phyloP scores from a whole-genome alignment of 2,113 vertebrate genomes.

The Psammodynastes pulverulentus region DNA sequence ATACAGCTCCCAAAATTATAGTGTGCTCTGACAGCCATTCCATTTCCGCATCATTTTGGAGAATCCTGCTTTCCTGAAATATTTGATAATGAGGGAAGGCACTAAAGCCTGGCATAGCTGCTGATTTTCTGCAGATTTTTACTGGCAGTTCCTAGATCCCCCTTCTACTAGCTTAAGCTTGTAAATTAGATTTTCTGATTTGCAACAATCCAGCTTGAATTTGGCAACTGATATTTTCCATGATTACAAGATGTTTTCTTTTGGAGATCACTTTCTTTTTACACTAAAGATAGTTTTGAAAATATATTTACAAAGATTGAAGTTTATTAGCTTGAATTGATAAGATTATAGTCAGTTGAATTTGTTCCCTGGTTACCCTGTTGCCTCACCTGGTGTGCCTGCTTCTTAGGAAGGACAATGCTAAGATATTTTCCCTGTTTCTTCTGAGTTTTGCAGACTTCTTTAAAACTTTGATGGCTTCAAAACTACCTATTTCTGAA shows the following conservation, averaged over 20 bases:
- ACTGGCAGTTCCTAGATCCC: neutral
- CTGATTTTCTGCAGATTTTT: neutral
- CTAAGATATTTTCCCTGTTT: neutral
- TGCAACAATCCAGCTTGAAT: constrained; percentile 16
- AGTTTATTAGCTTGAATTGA: neutral
- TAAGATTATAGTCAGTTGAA: neutral
- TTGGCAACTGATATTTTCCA: neutral
- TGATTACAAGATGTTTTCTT: neutral
- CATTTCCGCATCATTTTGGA: neutral
- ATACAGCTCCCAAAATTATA: neutral
- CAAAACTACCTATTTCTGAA: neutral
- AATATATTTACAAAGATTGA: neutral
- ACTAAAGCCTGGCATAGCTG: neutral
- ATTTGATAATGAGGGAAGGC: neutral
- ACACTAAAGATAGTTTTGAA: constrained; percentile 49
- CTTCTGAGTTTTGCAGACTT: constrained; percentile 19
- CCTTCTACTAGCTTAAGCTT: neutral
- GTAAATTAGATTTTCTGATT: neutral
- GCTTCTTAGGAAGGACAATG: neutral
- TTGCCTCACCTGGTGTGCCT: neutral
- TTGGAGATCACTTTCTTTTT: neutral
- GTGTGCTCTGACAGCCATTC: neutral
- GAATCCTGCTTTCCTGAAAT: constrained; percentile 16
- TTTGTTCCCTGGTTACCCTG: neutral
- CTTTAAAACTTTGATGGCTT: neutral